A percentile compares a stretch with the other conserved stretches of the same genome.
Conservation (phyloP, 2,888 invertebrate genomes). For the Bembecia ichneumoniformis region DNA sequence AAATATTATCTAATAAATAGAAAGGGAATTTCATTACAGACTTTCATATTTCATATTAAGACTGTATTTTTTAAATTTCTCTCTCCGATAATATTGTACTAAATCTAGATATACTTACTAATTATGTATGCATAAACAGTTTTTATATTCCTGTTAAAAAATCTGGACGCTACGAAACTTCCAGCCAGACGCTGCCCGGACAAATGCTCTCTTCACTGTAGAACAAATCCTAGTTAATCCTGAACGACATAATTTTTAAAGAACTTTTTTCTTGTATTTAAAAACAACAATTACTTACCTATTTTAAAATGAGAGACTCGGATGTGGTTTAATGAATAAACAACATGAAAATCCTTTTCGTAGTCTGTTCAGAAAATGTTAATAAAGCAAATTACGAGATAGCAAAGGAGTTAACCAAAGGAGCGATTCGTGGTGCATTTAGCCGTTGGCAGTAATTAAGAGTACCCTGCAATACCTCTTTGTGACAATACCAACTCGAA, state of each 20-base stretch:
- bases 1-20: too few relatives aligned
- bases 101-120: too few relatives aligned
- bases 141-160: conserved; percentile 4
- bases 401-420: conserved; percentile 20
- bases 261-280: not conserved
- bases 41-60: too few relatives aligned
- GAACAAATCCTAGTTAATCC: not conserved
- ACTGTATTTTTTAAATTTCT: too few relatives aligned
- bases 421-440: conserved; percentile 44
- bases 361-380: conserved; percentile 11
- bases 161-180: not conserved
- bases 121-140: too few relatives aligned
- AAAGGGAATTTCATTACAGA: too few relatives aligned
- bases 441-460: conserved; percentile 61
- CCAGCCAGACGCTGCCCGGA: too few relatives aligned
- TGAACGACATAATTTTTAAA: not conserved
- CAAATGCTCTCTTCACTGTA: too few relatives aligned
- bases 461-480: conserved; percentile 49
- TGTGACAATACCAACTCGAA: conserved; percentile 45
- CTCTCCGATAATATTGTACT: too few relatives aligned
- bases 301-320: too few relatives aligned
- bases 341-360: not conserved
- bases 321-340: too few relatives aligned
- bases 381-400: conserved; percentile 27
- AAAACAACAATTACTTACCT: too few relatives aligned